Conservation (phyloP, 2,888 invertebrate genomes). For the Philhelius pedissequus region DNA sequence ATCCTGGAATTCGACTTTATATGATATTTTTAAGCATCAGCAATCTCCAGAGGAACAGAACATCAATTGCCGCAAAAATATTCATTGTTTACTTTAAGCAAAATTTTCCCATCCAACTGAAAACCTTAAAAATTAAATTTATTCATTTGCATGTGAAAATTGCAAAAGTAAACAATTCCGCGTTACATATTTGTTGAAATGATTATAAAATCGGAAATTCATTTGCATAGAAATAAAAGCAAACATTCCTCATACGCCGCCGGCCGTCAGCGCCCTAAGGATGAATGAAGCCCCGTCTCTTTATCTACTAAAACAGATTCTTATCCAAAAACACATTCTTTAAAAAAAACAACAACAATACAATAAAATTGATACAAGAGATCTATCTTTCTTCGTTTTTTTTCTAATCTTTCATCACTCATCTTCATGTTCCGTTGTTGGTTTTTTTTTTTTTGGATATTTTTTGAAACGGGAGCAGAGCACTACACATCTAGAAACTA, state of each 20-base stretch:
- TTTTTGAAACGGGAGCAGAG: slow-evolving; percentile 55
- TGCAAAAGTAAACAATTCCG: slow-evolving; percentile 64
- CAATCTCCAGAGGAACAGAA: neutral
- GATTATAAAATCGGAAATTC: slow-evolving; percentile 60
- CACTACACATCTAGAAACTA: slow-evolving; percentile 60
- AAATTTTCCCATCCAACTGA: slow-evolving; percentile 40
- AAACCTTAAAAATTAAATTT: slow-evolving; percentile 22
- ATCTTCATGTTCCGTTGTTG: slow-evolving; percentile 19
- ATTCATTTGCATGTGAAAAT: slow-evolving; percentile 67
- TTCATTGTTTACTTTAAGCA: neutral
- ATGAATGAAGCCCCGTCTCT: neutral
- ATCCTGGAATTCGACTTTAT: no score
- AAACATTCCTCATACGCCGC: neutral
- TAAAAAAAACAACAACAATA: neutral
- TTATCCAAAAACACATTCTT: slow-evolving; percentile 47
- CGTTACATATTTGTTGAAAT: slow-evolving; percentile 53
- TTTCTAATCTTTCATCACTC: slow-evolving; percentile 63
- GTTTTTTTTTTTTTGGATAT: no score
- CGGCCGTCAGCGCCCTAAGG: slow-evolving; percentile 1
- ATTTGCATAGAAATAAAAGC: slow-evolving; percentile 55
- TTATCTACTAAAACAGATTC: slow-evolving; percentile 12
- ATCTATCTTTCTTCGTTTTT: neutral
- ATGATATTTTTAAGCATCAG: neutral
- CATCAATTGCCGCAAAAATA: neutral
- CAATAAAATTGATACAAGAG: slow-evolving; percentile 41